Percentiles rank a stretch among this genome's conserved stretches.
Conservation (phyloP, 2,113 vertebrate species). For the Bathybates hornii region DNA sequence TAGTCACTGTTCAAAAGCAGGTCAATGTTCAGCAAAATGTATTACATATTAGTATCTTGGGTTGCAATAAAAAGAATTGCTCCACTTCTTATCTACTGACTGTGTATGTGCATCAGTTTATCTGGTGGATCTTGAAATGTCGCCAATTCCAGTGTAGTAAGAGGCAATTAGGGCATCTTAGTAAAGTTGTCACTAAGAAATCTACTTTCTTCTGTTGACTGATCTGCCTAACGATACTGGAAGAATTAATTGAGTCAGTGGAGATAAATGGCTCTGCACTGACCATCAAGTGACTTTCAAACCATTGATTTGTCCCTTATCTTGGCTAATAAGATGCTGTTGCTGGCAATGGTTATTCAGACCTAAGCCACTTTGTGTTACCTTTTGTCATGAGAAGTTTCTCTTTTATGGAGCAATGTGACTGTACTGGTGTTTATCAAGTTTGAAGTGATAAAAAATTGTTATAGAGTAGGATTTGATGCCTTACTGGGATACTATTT, state of each 20-base stretch:
- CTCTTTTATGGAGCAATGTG: neutral
- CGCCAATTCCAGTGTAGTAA: constrained; percentile 1
- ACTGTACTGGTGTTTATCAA: neutral
- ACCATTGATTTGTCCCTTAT: constrained; percentile 50
- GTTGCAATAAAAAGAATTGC: neutral
- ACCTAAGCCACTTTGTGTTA: neutral
- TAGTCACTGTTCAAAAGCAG: neutral
- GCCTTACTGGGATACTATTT: neutral
- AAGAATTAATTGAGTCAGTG: constrained; percentile 39
- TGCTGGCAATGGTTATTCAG: constrained; percentile 7
- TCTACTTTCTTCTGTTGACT: constrained; percentile 23
- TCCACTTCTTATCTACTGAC: neutral
- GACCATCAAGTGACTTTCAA: constrained; percentile 40
- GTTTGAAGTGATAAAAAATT: neutral
- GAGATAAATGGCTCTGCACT: constrained; percentile 38
- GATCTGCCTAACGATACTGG: constrained; percentile 35
- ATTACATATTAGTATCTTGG: neutral
- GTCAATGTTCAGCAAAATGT: neutral
- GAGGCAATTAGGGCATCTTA: constrained; percentile 20
- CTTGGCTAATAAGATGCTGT: constrained; percentile 27
- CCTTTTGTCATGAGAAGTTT: neutral
- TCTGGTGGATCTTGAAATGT: neutral
- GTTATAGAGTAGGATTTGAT: neutral
- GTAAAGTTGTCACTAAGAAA: constrained; percentile 24
- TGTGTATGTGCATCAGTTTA: neutral